These are phyloP conservation scores for Leptinotarsa peninsularis DNA, from an alignment of 2,888 invertebrate species.

Conservation along the genomic window DNA sequence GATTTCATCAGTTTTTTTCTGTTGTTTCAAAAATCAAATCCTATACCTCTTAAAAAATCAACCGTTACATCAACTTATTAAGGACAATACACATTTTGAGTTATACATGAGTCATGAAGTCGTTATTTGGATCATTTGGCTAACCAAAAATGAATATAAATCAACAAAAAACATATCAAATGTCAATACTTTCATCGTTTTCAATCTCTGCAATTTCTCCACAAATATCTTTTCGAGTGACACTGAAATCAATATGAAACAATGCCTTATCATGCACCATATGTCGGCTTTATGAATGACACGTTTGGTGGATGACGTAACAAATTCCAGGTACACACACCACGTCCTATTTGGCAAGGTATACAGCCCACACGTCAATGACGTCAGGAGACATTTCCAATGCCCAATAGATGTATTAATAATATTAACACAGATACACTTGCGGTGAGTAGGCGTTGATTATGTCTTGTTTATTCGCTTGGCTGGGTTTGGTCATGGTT, in stretches of 20 bases:
- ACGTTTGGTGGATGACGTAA: constrained; percentile 22
- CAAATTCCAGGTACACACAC: constrained; percentile 31
- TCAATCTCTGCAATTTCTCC: not conserved
- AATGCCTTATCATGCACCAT: not conserved
- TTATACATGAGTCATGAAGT: no score
- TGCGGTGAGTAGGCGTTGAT: constrained; percentile 12
- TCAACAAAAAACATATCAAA: no score
- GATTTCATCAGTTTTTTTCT: no score
- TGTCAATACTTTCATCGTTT: no score
- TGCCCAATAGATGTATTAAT: constrained; percentile 24
- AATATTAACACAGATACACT: constrained; percentile 23
- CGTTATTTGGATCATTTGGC: no score
- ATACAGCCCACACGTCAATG: constrained; percentile 11
- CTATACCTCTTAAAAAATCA: no score
- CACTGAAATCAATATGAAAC: not conserved
- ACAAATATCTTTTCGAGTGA: not conserved
- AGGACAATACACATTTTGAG: no score
- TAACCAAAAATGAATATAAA: no score
- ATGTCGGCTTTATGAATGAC: constrained; percentile 13
- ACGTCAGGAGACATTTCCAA: constrained; percentile 27
- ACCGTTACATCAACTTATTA: no score
- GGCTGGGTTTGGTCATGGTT: constrained; percentile 20
- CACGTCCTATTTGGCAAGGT: constrained; percentile 31
- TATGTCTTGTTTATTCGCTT: constrained; percentile 13
- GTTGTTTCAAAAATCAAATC: no score